phyloP scores from a whole-genome alignment of 2,797 vertebrate genomes.

The Distichodus sexfasciatus region DNA sequence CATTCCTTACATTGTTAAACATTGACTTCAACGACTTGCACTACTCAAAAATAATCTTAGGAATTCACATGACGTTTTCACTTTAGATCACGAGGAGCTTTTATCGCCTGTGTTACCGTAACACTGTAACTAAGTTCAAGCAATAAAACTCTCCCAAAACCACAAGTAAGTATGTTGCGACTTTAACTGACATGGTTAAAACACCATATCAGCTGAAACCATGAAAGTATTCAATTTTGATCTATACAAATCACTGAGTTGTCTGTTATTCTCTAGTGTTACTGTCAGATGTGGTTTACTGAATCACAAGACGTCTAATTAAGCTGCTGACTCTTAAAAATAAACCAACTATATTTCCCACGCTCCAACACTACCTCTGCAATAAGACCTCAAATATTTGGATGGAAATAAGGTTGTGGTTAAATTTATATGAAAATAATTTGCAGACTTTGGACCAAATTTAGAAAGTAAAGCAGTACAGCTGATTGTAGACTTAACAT shows the following conservation, averaged over 20 bases:
- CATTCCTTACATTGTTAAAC: slow-evolving; percentile 12
- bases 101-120: neutral
- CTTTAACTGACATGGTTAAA: neutral
- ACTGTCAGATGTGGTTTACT: slow-evolving; percentile 44
- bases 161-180: neutral
- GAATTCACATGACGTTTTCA: neutral
- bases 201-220: slow-evolving; percentile 14
- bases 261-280: slow-evolving; percentile 16
- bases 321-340: slow-evolving; percentile 47
- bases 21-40: neutral
- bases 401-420: neutral
- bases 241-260: too few relatives aligned
- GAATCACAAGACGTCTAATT: slow-evolving; percentile 32
- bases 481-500: neutral
- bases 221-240: slow-evolving; percentile 10
- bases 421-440: neutral
- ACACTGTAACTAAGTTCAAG: neutral
- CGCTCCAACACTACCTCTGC: slow-evolving; percentile 29
- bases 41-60: neutral
- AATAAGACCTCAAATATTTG: slow-evolving; percentile 13
- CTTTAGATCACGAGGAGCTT: neutral
- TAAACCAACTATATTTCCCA: slow-evolving; percentile 42
- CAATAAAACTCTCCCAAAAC: neutral
- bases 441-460: neutral
- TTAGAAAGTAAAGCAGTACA: neutral